Percentiles rank a stretch among this genome's conserved stretches.
phyloP scores from a whole-genome alignment of 2,113 vertebrate species.

The human (Homo sapiens) region GRCh38 chrX:46449001-46449500 shows the following conservation, averaged over 20 bases:
- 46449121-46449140: neutral
- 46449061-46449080: neutral
- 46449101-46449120: neutral
- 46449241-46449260: neutral
- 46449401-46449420: neutral
- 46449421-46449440: neutral
- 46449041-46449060: neutral
- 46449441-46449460: neutral
- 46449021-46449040: neutral
- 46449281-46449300: neutral
- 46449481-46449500: neutral
- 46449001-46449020: neutral
- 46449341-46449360: neutral
- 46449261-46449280: neutral
- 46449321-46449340: neutral
- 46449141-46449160: neutral
- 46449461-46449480: neutral
- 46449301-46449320: rapidly evolving
- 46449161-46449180: neutral
- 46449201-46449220: neutral
- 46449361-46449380: neutral
- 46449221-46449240: neutral
- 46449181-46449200: neutral
- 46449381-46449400: neutral
- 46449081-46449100: neutral